Evolutionary conservation across 2,888 invertebrate species (phyloP).

Genomic region (Amaurobius ferox): DNA sequence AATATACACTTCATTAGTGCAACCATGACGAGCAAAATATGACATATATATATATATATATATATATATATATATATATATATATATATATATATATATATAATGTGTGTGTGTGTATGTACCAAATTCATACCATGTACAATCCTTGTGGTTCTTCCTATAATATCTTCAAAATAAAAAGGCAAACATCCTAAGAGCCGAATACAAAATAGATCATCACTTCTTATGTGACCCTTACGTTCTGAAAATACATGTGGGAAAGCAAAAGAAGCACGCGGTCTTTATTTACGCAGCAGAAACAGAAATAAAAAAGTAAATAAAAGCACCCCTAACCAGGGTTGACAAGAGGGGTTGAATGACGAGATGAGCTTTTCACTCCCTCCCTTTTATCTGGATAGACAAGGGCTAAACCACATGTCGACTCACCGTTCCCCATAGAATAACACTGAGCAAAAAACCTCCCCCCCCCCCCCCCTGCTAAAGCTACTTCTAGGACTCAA

Average conservation of each 20-base stretch:
- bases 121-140: too few species aligned
- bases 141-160: too few species aligned
- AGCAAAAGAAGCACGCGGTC: background rate
- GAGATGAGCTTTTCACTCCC: conserved; percentile 19
- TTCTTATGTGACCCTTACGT: conserved; percentile 7
- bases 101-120: too few species aligned
- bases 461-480: conserved; percentile 2
- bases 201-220: conserved; percentile 10
- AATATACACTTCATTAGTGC: too few species aligned
- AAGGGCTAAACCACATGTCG: conserved; percentile 72
- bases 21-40: too few species aligned
- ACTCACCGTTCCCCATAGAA: conserved; percentile 58
- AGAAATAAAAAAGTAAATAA: background rate
- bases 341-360: conserved; percentile 6
- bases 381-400: conserved; percentile 34
- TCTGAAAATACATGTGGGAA: conserved; percentile 14
- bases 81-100: too few species aligned
- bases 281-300: background rate
- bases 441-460: conserved; percentile 22
- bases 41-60: too few species aligned
- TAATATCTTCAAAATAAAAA: too few species aligned
- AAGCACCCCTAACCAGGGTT: background rate
- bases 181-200: background rate
- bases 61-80: too few species aligned
- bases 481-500: conserved; percentile 21